Evolutionary conservation across 2,113 vertebrate genomes (phyloP).

Genomic region (Rhynchopsitta pachyrhyncha): DNA sequence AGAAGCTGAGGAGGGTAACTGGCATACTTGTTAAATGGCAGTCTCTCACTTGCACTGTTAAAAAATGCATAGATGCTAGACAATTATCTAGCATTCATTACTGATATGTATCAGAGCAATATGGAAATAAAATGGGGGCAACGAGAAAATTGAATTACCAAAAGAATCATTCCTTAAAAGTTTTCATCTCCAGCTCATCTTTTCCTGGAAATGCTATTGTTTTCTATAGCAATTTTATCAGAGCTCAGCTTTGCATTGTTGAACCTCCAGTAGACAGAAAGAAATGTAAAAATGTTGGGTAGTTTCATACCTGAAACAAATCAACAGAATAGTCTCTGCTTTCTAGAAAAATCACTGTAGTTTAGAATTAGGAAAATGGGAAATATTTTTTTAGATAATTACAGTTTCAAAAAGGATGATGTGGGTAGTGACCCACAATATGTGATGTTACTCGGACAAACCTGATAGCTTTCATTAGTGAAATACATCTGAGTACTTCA

Average conservation of each 20-base stretch:
- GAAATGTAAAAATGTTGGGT: neutral
- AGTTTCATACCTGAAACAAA: neutral
- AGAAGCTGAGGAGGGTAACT: neutral
- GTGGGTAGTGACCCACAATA: neutral
- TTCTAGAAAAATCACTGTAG: neutral
- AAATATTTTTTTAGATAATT: neutral
- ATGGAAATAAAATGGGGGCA: neutral
- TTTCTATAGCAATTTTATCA: neutral
- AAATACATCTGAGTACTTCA: neutral
- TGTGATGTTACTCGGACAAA: neutral
- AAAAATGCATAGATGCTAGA: neutral
- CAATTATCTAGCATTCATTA: neutral
- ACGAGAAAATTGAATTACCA: neutral
- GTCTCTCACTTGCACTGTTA: neutral
- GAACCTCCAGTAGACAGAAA: neutral
- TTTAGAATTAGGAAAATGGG: neutral
- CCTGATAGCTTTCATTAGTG: neutral
- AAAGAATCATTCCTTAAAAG: neutral
- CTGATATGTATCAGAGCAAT: neutral
- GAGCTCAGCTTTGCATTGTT: neutral
- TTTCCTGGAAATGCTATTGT: neutral
- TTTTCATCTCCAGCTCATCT: neutral
- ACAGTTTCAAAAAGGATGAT: neutral
- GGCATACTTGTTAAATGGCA: neutral
- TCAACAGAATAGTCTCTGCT: neutral